Conservation (phyloP, 2,888 invertebrate genomes). For the Sicus ferrugineus region DNA sequence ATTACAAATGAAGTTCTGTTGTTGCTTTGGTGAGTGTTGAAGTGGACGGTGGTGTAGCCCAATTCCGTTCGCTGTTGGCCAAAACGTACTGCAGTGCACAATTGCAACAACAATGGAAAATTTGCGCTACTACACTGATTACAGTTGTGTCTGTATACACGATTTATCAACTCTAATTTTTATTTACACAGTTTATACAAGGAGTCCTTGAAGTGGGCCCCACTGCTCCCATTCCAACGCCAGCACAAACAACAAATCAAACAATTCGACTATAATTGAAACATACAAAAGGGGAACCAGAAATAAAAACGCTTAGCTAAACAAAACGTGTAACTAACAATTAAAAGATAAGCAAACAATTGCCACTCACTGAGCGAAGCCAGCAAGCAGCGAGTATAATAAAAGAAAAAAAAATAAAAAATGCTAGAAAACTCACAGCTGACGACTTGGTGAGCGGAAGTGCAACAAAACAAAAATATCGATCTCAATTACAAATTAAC, state of each 20-base stretch:
- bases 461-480: conserved; percentile 34
- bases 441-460: conserved; percentile 30
- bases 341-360: not conserved
- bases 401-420: not conserved
- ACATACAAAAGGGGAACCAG: conserved; percentile 1
- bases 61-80: too few species aligned
- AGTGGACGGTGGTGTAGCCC: too few species aligned
- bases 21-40: not conserved
- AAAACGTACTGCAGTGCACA: too few species aligned
- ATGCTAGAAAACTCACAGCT: not conserved
- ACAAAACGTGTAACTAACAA: not conserved
- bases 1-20: conserved; percentile 31
- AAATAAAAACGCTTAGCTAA: not conserved
- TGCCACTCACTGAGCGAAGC: not conserved
- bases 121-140: too few species aligned
- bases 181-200: conserved; percentile 15
- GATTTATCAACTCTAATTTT: not conserved
- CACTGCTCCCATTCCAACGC: not conserved
- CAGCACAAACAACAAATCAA: conserved; percentile 14
- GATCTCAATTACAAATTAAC: conserved; percentile 29
- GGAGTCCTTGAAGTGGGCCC: not conserved
- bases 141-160: conserved; percentile 13
- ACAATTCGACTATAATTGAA: conserved; percentile 2
- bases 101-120: too few species aligned
- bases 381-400: not conserved